phyloP scores from a whole-genome alignment of 2,797 vertebrate species.

The Tachyglossus aculeatus region DNA sequence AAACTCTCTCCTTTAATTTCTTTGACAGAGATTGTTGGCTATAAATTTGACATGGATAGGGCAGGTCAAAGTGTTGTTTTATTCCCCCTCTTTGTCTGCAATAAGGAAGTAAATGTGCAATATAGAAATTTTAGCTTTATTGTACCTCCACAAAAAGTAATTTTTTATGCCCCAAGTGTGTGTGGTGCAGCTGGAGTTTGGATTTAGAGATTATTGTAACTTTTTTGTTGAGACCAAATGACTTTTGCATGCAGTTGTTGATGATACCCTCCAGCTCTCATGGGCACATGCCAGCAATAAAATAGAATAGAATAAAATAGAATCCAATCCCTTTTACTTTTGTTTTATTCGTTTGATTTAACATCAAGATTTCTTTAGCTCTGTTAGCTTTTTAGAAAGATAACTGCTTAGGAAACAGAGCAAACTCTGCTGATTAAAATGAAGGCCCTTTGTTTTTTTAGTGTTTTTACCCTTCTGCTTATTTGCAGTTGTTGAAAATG shows the following conservation, averaged over 20 bases:
- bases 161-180: not conserved
- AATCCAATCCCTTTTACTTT: too few species aligned
- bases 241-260: too few species aligned
- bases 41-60: conserved; percentile 21
- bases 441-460: conserved; percentile 6
- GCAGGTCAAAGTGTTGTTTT: not conserved
- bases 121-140: not conserved
- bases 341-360: not conserved
- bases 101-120: not conserved
- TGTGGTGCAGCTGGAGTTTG: conserved; percentile 8
- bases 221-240: not conserved
- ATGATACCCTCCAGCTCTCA: too few species aligned
- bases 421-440: conserved; percentile 6
- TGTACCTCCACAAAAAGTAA: not conserved
- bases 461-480: too few species aligned
- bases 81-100: not conserved
- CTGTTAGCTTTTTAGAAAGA: conserved; percentile 16
- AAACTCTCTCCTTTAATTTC: conserved; percentile 24
- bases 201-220: not conserved
- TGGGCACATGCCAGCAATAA: too few species aligned
- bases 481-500: too few species aligned
- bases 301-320: too few species aligned
- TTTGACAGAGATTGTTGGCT: conserved; percentile 23
- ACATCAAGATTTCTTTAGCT: not conserved
- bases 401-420: not conserved